A percentile compares a stretch with the other conserved stretches of the same genome.
These are phyloP conservation scores for Diplazon laetatorius DNA, from an alignment of 2,888 invertebrate genomes.

Conservation along the genomic window DNA sequence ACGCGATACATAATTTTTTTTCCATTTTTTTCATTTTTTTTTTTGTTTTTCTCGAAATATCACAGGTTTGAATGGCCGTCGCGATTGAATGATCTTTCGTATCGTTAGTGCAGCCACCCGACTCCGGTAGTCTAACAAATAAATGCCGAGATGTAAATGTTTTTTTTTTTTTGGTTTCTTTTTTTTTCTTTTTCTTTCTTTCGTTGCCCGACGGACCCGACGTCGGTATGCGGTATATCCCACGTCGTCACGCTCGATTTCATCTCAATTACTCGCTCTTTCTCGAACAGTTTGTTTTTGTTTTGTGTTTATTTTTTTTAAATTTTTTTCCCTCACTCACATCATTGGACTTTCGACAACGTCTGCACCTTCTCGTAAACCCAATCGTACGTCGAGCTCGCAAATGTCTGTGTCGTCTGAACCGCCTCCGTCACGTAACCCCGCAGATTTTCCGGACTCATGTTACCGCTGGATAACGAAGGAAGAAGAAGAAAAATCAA, in stretches of 20 bases:
- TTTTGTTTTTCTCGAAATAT: conserved; percentile 76
- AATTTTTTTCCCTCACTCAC: conserved; percentile 69
- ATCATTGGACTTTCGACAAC: conserved; percentile 88
- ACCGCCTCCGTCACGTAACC: conserved; percentile 87
- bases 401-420: conserved; percentile 87
- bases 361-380: conserved; percentile 91
- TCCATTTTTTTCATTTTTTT: too few species aligned
- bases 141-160: conserved; percentile 75
- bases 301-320: too few species aligned
- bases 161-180: conserved; percentile 57
- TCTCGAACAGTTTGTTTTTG: too few species aligned
- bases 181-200: conserved; percentile 46
- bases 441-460: conserved; percentile 90
- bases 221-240: conserved; percentile 39
- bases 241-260: conserved; percentile 50
- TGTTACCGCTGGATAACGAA: conserved; percentile 86
- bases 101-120: conserved; percentile 64
- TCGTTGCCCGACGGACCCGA: conserved; percentile 50
- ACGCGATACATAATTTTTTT: conserved; percentile 69
- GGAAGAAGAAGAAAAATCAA: too few species aligned
- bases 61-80: conserved; percentile 79
- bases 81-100: conserved; percentile 69
- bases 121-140: conserved; percentile 74
- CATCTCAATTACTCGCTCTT: conserved; percentile 48
- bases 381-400: conserved; percentile 89